A percentile compares a stretch with the other conserved stretches of the same genome.
phyloP scores from a whole-genome alignment of 2,888 invertebrate genomes.

The Macrophya alboannulata region DNA sequence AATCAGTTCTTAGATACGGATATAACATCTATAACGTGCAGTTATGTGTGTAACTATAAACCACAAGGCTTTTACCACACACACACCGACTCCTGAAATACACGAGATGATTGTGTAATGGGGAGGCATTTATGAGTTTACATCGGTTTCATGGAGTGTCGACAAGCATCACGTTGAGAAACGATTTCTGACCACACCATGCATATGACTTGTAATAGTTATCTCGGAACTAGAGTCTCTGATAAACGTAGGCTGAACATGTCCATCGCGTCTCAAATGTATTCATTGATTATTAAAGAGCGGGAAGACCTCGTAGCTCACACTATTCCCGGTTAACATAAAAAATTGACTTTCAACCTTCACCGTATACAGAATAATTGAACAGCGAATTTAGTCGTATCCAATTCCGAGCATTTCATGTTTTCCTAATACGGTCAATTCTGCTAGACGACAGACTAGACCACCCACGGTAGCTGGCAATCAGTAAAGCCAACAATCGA shows the following conservation, averaged over 20 bases:
- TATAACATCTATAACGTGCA: background rate
- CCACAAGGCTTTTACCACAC: background rate
- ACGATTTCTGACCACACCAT: background rate
- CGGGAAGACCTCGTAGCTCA: background rate
- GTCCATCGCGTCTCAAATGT: background rate
- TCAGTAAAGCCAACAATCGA: background rate
- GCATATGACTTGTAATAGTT: background rate
- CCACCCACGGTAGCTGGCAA: constrained; percentile 15
- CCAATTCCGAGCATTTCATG: background rate
- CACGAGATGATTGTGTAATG: background rate
- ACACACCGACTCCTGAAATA: background rate
- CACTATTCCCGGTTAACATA: background rate
- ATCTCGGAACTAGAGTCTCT: background rate
- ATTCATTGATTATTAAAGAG: background rate
- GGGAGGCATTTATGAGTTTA: background rate
- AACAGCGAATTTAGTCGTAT: background rate
- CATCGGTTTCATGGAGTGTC: background rate
- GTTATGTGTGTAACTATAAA: constrained; percentile 3
- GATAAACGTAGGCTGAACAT: background rate
- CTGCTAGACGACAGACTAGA: background rate
- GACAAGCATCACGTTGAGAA: constrained; percentile 9
- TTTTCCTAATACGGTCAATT: constrained; percentile 14
- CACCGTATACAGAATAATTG: background rate
- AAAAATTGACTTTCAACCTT: constrained; percentile 9
- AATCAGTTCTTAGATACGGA: background rate